phyloP scores from a whole-genome alignment of 2,797 vertebrate species.

The Adelosebastes latens region DNA sequence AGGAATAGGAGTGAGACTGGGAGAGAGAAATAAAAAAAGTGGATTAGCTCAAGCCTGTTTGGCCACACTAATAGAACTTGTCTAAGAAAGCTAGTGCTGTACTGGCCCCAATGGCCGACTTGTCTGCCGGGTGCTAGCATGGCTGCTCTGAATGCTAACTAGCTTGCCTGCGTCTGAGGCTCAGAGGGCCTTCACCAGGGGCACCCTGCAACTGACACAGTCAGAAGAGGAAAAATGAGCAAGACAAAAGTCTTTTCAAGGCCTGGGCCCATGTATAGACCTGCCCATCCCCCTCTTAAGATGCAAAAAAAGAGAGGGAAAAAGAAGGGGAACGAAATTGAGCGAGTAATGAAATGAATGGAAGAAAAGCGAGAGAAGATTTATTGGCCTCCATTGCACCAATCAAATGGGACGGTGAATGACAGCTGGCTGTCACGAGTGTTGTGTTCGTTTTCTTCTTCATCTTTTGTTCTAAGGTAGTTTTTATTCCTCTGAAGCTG shows the following conservation, averaged over 20 bases:
- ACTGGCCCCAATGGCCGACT: conserved; percentile 54
- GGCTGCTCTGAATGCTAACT: conserved; percentile 92
- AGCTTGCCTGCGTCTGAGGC: conserved; percentile 83
- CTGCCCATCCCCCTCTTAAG: conserved; percentile 88
- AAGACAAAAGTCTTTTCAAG: conserved; percentile 97
- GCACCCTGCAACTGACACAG: conserved; percentile 91
- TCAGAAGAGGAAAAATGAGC: conserved; percentile 91
- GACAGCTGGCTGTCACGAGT: conserved; percentile 87
- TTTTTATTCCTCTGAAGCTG: conserved; percentile 29
- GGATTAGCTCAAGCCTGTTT: conserved; percentile 27
- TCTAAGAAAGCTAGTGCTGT: conserved; percentile 48
- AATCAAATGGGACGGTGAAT: conserved; percentile 86
- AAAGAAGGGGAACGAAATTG: conserved; percentile 61
- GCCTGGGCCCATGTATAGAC: conserved; percentile 85
- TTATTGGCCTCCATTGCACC: conserved; percentile 78
- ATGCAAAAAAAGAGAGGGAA: conserved; percentile 69
- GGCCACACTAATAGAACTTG: neutral
- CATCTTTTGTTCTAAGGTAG: conserved; percentile 23
- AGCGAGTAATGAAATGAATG: conserved; percentile 63
- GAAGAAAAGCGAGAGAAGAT: conserved; percentile 37
- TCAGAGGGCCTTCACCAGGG: conserved; percentile 85
- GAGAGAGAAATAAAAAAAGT: neutral
- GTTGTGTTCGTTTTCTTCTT: conserved; percentile 33
- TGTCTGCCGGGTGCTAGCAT: conserved; percentile 84
- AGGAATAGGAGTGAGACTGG: neutral